Percentiles rank a stretch among this genome's conserved stretches.
Conservation (phyloP, 1,140 invertebrate species). For the Lysiphlebus fabarum region DNA sequence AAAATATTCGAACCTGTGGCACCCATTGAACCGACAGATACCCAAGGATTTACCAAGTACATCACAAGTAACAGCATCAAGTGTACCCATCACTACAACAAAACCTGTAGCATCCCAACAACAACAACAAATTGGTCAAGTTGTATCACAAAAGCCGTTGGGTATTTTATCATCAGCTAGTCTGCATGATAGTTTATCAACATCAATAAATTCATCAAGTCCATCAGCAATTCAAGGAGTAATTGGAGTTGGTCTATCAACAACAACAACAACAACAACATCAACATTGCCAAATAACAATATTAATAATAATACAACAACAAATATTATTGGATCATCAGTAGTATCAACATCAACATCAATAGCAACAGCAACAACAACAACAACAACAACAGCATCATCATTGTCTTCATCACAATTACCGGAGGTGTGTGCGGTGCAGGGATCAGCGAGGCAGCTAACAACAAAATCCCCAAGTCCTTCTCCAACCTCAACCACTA, state of each 20-base stretch:
- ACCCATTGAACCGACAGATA: conserved; percentile 59
- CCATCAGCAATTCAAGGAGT: conserved; percentile 20
- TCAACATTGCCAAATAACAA: too few species aligned
- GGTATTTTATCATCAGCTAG: conserved; percentile 38
- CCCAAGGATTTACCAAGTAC: conserved; percentile 59
- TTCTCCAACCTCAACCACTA: conserved; percentile 44
- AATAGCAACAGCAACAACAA: conserved; percentile 20
- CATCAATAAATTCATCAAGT: conserved; percentile 16
- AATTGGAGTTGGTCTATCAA: neutral
- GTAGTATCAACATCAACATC: conserved; percentile 15
- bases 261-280: too few species aligned
- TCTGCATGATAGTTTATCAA: conserved; percentile 30
- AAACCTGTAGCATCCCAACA: conserved; percentile 43
- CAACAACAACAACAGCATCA: neutral
- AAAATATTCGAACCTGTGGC: conserved; percentile 49
- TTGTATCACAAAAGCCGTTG: conserved; percentile 42
- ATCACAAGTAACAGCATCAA: conserved; percentile 49
- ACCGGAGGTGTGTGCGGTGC: conserved; percentile 56
- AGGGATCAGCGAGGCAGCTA: conserved; percentile 52
- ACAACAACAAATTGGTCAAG: conserved; percentile 35
- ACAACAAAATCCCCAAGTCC: conserved; percentile 49
- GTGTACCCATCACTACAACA: conserved; percentile 47
- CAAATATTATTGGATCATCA: too few species aligned
- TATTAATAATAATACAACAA: too few species aligned
- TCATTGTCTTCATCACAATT: conserved; percentile 31